Base-by-base conservation (phyloP, 2,797 vertebrate genomes). In the Acanthurus tractus region DNA sequence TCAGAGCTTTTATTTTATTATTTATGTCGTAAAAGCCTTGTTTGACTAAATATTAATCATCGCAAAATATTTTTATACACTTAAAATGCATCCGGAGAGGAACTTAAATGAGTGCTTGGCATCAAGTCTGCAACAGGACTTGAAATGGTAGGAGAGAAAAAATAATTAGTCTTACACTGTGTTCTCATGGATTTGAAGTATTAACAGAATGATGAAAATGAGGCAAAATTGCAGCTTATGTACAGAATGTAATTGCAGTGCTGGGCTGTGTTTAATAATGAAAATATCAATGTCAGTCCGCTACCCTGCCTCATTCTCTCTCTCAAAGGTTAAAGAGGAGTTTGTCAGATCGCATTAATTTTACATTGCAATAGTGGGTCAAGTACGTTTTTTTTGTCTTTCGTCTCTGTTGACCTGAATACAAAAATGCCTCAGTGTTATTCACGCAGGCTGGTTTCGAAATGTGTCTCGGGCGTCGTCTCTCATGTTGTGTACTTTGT, bases 351-450 rank as follows among this genome's bases (percentile, higher is more conserved):
- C 25, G 56, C 15, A 58, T 45, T 3, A 8, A 52, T 46, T 58
- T 57, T 6, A 61, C 29, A 66, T 38, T 44, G 48, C 58, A 29
- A 29, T 29, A 29, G 29, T 14, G 63, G 55, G 55, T 77, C 46
- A 74, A 59, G 38, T 65, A 3, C 52, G 48, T 70, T 54, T 40
- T 11, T 6, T 61, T 44, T 4, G 29, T 29, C 29, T 40, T 3
- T 13, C 1, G 8, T 25, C 48, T 44, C 17, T 34, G 17, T 58
- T 66, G 65, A 78, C 66, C 69, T 58, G 11, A 62, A 73, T 52
- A 65, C n/a, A 63, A 61, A 66, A 61, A 72, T 1, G 44, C 23
- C 2, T 25, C 2, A 20, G 48, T 45, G 40, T 64, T 15, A 55
- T 66, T 67, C 57, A 57, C 9, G 14, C 62, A 22, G 61, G 20